A percentile compares a stretch with the other conserved stretches of the same genome.
Evolutionary conservation across 2,888 invertebrate genomes (phyloP).

Genomic region (Spicauda simplicius): DNA sequence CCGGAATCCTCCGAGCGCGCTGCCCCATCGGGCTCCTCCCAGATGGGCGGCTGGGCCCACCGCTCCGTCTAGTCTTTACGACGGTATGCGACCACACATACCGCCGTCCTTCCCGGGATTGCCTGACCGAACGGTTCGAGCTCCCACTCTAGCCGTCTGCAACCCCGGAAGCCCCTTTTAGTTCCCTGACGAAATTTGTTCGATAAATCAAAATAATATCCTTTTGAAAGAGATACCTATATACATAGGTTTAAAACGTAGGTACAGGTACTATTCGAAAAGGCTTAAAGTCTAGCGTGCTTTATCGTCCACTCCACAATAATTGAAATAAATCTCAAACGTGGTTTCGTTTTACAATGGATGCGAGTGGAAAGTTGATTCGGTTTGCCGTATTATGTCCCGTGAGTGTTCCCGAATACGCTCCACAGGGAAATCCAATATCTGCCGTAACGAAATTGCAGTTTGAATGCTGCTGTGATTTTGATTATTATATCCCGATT

Average conservation of each 20-base stretch:
- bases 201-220: background rate
- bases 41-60: no score
- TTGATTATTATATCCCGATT: constrained; percentile 72
- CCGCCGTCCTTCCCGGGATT: no score
- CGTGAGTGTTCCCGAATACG: constrained; percentile 64
- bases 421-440: constrained; percentile 70
- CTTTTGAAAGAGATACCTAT: no score
- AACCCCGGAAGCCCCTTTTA: no score
- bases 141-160: no score
- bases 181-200: no score
- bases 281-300: background rate
- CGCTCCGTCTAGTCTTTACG: no score
- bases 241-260: background rate
- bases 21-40: no score
- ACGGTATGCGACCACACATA: no score
- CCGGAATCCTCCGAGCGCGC: no score
- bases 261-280: background rate
- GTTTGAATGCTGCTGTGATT: constrained; percentile 74
- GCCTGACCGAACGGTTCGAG: no score
- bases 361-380: constrained; percentile 65
- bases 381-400: constrained; percentile 61
- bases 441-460: constrained; percentile 78
- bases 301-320: constrained; percentile 32
- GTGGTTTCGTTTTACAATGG: constrained; percentile 48
- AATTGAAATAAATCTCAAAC: constrained; percentile 49